Evolutionary conservation across 2,888 invertebrate genomes (phyloP), one percentile per base, ranked within the genome.

Genomic region (Plusia festucae): DNA sequence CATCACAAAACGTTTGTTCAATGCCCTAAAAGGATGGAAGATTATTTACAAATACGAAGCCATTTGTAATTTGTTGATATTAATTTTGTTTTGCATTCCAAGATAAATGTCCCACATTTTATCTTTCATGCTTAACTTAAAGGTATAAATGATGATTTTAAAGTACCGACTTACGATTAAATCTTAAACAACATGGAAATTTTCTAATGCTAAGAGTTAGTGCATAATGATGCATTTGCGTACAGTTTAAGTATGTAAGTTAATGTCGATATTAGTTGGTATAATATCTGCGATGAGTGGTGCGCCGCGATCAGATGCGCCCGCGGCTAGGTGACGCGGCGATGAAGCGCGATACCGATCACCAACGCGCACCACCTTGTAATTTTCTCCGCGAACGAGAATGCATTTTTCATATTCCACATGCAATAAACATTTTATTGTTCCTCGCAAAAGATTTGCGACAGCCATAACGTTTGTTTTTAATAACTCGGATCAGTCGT

Each of bases 1-100:
- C 85, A 89, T 90, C 85, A 89, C 85, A 90, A 91, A 92, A 90
- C 91, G 88, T 93, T 91, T 91, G 91, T 90, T 90, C 91, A 90
- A 90, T 87, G 83, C 85, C 83, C 82, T 90, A 89, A 89, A 86
- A 84, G 83, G 87, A 86, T 86, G 82, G 78, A 82, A 85, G 85
- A 89, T 90, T 90, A 91, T 88, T 85, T 86, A 86, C 76, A 70
- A 79, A 85, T 78, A 84, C 82, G 79, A 79, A 78, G 81, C 81
- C 68, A 73, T 79, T 73, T 84, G 81, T 82, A 84, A 86, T 88
- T 87, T 86, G 84, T 87, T 79, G 80, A 83, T 85, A 82, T 82
- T 78, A 76, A 77, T 65, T 80, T 81, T 76, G 70, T 78, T 82
- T 81, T 72, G 44, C 49, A 34, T 40, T 40, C 27, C 7, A 62